Evolutionary conservation across 2,113 vertebrate species (phyloP), one percentile per base, ranked within the genome.

Genomic region (Maccullochella peelii): DNA sequence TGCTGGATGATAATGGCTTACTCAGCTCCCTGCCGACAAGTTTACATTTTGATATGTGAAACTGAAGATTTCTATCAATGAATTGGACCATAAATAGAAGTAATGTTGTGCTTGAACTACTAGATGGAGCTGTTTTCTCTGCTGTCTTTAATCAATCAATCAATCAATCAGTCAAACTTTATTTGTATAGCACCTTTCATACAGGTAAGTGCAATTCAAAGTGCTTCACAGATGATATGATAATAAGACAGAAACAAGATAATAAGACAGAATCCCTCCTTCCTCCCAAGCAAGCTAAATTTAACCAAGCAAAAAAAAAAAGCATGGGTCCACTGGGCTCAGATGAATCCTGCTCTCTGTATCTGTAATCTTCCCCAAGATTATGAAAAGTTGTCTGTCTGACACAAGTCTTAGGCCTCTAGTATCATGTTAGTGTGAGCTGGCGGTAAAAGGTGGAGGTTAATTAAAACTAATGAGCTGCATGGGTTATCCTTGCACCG

Each of bases 341-440:
- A 15, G 18, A n/a, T 1, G 77, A 54, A 77, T 73, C 74, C 74
- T 20, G 10, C 25, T 73, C 50, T 47, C 62, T 44, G 59, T 21
- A n/a, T 42, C 21, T 63, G n/a, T n/a, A n/a, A n/a, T n/a, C n/a
- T 73, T 52, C 4, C 27, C n/a, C 6, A 36, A 65, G 75, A 83
- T 75, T 79, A 87, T 76, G 42, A 30, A 57, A 47, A 52, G 42
- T 44, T 80, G 42, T 79, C 52, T n/a, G 59, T 80, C 61, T 79
- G 55, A 61, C 16, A 40, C 57, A 15, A 18, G 55, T 21, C 8
- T 42, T 23, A 42, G 18, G 33, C n/a, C 25, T 69, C 5, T 27
- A n/a, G 54, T 63, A 27, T 70, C 57, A 65, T 57, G 40, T 33
- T 12, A 1, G 9, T 15, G 8, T 33, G 47, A 0, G 30, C 44